Conservation (phyloP, 2,888 invertebrate genomes). For the Tetragnatha montana region DNA sequence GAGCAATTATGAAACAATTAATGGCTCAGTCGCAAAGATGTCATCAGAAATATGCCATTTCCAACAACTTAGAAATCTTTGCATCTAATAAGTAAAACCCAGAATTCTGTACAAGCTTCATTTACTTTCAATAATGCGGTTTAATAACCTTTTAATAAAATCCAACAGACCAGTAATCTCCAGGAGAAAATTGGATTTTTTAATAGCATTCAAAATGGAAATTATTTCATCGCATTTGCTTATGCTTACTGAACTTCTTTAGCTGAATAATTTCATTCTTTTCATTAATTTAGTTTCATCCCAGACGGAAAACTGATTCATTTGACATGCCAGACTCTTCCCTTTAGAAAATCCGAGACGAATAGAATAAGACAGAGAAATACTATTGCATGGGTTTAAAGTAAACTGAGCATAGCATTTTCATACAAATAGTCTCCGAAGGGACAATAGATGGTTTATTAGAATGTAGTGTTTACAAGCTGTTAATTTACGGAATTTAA, state of each 20-base stretch:
- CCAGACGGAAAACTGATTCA: neutral
- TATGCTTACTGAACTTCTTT: neutral
- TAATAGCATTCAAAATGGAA: constrained; percentile 18
- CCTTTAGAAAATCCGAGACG: no score
- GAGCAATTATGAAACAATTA: neutral
- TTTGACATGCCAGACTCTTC: neutral
- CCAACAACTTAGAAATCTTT: neutral
- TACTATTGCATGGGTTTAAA: no score
- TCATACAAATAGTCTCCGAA: no score
- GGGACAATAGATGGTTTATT: no score
- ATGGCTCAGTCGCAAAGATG: neutral
- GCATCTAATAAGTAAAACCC: neutral
- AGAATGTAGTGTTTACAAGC: no score
- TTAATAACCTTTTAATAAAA: neutral
- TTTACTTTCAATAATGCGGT: neutral
- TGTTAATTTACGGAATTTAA: no score
- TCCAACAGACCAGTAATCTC: constrained; percentile 6
- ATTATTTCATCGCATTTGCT: constrained; percentile 4
- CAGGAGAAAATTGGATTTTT: constrained; percentile 3
- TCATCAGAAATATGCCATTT: neutral
- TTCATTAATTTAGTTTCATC: neutral
- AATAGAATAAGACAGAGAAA: no score
- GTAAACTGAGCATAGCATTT: no score
- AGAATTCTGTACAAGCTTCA: neutral
- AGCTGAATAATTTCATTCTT: neutral